phyloP scores from a whole-genome alignment of 2,113 vertebrate species.

The Hippocampus comes region DNA sequence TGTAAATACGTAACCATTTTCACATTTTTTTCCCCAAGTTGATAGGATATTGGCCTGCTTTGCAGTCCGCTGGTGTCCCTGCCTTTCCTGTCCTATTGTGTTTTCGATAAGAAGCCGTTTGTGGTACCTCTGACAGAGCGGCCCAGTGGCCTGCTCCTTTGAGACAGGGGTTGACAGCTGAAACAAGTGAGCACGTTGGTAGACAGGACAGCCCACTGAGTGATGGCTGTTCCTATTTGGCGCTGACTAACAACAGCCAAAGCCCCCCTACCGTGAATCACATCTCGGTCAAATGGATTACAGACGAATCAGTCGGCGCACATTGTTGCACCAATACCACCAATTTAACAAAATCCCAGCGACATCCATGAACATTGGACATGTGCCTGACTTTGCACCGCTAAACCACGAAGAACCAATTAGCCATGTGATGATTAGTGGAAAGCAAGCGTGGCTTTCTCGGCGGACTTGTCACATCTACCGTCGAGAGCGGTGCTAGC shows the following conservation, averaged over 20 bases:
- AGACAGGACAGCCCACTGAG: slow-evolving; percentile 68
- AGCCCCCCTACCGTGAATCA: slow-evolving; percentile 62
- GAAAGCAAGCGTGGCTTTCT: too few species aligned
- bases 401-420: slow-evolving; percentile 8
- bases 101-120: slow-evolving; percentile 56
- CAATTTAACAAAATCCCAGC: slow-evolving; percentile 24
- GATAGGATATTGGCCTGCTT: slow-evolving; percentile 46
- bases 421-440: not conserved
- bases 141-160: slow-evolving; percentile 50
- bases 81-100: slow-evolving; percentile 59
- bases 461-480: too few species aligned
- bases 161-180: slow-evolving; percentile 58
- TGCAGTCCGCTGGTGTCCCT: slow-evolving; percentile 48
- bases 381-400: slow-evolving; percentile 36
- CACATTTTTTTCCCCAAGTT: slow-evolving; percentile 43
- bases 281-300: slow-evolving; percentile 67
- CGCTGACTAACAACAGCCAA: slow-evolving; percentile 64
- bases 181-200: slow-evolving; percentile 67
- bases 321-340: slow-evolving; percentile 45
- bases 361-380: slow-evolving; percentile 29
- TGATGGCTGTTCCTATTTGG: slow-evolving; percentile 65
- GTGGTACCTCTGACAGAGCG: slow-evolving; percentile 41
- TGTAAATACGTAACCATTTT: slow-evolving; percentile 58
- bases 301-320: slow-evolving; percentile 50
- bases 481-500: too few species aligned